phyloP scores from a whole-genome alignment of 1,140 invertebrate genomes.

The Pseudomyrmex dendroicus region DNA sequence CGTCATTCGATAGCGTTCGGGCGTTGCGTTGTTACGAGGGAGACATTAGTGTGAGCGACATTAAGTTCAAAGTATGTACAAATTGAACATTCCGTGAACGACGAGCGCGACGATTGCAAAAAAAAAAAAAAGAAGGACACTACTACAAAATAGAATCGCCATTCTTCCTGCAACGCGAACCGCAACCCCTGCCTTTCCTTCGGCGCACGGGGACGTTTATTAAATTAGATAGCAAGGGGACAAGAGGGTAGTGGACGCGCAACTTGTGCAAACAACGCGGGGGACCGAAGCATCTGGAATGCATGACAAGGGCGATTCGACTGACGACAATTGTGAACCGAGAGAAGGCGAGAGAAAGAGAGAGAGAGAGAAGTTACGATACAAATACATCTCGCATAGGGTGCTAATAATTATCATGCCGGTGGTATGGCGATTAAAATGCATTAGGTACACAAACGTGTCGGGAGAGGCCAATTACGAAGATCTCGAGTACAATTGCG shows the following conservation, averaged over 20 bases:
- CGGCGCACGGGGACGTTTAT: slow-evolving; percentile 59
- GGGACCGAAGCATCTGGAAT: slow-evolving; percentile 57
- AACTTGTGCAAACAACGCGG: slow-evolving; percentile 39
- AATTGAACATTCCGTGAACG: slow-evolving; percentile 66
- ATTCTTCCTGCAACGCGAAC: slow-evolving; percentile 29
- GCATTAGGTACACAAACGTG: not conserved
- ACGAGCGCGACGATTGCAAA: not conserved
- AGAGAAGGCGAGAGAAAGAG: not conserved
- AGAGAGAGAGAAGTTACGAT: slow-evolving; percentile 45
- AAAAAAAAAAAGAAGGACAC: not conserved
- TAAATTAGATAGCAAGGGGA: slow-evolving; percentile 70
- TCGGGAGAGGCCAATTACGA: not conserved
- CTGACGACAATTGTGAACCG: slow-evolving; percentile 9
- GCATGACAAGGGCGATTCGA: slow-evolving; percentile 55
- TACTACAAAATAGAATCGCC: slow-evolving; percentile 18
- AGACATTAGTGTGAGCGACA: slow-evolving; percentile 33
- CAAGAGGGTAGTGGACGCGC: slow-evolving; percentile 34
- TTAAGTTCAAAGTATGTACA: slow-evolving; percentile 65
- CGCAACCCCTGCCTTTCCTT: slow-evolving; percentile 55
- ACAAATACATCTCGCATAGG: slow-evolving; percentile 32
- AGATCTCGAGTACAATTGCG: slow-evolving; percentile 5
- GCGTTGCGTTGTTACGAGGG: slow-evolving; percentile 24
- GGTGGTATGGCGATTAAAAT: slow-evolving; percentile 44
- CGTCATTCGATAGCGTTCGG: slow-evolving; percentile 52
- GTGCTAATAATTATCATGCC: slow-evolving; percentile 46